Percentiles rank a stretch among this genome's conserved stretches.
These are phyloP conservation scores for Amblyjoppa proteus DNA, from an alignment of 2,888 invertebrate genomes.

Conservation along the genomic window DNA sequence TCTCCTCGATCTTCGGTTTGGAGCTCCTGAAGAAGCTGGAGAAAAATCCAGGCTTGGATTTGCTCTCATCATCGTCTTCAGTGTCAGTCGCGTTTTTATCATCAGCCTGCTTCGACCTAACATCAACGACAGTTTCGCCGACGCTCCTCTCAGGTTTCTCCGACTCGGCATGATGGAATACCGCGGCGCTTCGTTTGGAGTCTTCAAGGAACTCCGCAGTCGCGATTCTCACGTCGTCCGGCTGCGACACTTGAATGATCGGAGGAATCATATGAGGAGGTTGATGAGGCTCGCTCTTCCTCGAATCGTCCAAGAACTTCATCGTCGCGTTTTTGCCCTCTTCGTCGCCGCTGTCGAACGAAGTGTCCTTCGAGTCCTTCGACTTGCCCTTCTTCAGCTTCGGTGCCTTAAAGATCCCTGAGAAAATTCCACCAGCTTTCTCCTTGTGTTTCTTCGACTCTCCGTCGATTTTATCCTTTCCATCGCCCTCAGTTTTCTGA, in stretches of 20 bases:
- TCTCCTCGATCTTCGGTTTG: slow-evolving; percentile 74
- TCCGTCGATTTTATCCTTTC: slow-evolving; percentile 72
- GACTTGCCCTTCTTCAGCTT: slow-evolving; percentile 80
- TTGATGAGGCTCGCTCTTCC: slow-evolving; percentile 66
- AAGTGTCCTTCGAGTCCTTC: slow-evolving; percentile 80
- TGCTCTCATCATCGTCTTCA: slow-evolving; percentile 70
- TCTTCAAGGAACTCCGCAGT: slow-evolving; percentile 81
- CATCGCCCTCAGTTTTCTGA: slow-evolving; percentile 68
- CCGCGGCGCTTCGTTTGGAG: slow-evolving; percentile 86
- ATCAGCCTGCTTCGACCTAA: slow-evolving; percentile 48
- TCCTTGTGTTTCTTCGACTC: slow-evolving; percentile 79
- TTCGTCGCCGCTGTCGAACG: slow-evolving; percentile 82
- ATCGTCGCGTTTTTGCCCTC: slow-evolving; percentile 74
- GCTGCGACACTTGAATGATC: slow-evolving; percentile 54
- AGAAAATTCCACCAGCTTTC: slow-evolving; percentile 79
- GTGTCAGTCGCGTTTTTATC: slow-evolving; percentile 59
- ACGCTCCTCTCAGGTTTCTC: slow-evolving; percentile 72
- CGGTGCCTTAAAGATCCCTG: slow-evolving; percentile 81
- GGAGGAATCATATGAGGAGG: slow-evolving; percentile 50
- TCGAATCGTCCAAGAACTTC: slow-evolving; percentile 75
- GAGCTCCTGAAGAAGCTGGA: slow-evolving; percentile 77
- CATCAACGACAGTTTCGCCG: not conserved
- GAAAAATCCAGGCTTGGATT: slow-evolving; percentile 78
- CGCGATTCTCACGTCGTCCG: slow-evolving; percentile 80
- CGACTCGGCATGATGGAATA: slow-evolving; percentile 73